A percentile compares a stretch with the other conserved stretches of the same genome.
Conservation (phyloP, 1,140 invertebrate genomes). For the Pantala flavescens region DNA sequence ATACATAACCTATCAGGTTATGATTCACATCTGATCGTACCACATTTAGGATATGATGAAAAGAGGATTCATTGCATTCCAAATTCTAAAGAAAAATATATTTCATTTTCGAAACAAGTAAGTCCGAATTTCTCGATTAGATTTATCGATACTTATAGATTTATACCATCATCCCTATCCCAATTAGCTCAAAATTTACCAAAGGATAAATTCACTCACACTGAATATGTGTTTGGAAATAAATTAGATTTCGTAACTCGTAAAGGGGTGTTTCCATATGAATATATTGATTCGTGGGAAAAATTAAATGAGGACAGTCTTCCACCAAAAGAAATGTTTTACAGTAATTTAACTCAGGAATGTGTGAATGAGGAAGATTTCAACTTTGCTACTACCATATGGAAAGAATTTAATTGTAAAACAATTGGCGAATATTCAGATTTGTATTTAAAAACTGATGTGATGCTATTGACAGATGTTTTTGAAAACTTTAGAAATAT, state of each 20-base stretch:
- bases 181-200: not conserved
- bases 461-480: not conserved
- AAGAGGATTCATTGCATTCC: not conserved
- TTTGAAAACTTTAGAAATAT: slow-evolving; percentile 7
- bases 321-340: slow-evolving; percentile 26
- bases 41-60: not conserved
- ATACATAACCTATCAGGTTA: not conserved
- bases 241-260: not conserved
- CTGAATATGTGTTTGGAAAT: not conserved
- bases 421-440: slow-evolving; percentile 10
- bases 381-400: not conserved
- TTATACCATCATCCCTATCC: not conserved
- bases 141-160: not conserved
- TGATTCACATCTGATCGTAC: not conserved
- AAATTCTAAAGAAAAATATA: not conserved
- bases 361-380: not conserved
- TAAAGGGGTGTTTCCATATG: slow-evolving; percentile 27
- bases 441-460: not conserved
- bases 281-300: slow-evolving; percentile 25
- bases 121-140: not conserved
- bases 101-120: not conserved
- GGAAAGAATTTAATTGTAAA: not conserved
- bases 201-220: not conserved
- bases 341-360: slow-evolving; percentile 19
- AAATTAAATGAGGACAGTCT: slow-evolving; percentile 26